These are phyloP conservation scores for Oncorhynchus tshawytscha DNA, from an alignment of 2,113 vertebrate species.

Conservation along the genomic window DNA sequence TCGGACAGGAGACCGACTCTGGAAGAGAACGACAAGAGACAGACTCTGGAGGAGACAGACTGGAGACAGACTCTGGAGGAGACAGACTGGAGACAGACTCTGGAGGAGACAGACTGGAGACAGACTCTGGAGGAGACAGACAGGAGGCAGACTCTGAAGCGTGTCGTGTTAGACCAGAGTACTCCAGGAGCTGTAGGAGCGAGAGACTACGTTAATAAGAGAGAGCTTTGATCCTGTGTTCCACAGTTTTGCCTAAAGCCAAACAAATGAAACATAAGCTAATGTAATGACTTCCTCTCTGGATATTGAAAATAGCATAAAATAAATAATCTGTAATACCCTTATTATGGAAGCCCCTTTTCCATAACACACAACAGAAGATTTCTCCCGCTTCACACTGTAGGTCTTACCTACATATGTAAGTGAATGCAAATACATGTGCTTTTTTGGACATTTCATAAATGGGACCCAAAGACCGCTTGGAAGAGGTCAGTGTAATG, in stretches of 20 bases:
- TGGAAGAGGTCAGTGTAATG: neutral
- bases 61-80: too few species aligned
- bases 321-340: neutral
- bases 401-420: too few species aligned
- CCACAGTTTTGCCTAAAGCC: slow-evolving; percentile 25
- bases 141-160: neutral
- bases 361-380: neutral
- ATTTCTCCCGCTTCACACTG: too few species aligned
- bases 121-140: too few species aligned
- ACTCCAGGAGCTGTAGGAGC: neutral
- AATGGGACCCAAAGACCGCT: neutral
- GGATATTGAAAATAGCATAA: neutral
- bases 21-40: too few species aligned
- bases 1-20: too few species aligned
- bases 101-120: too few species aligned
- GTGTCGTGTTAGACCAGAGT: neutral
- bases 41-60: too few species aligned
- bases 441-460: neutral
- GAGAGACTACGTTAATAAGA: neutral
- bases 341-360: neutral
- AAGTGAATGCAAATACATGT: neutral
- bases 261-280: neutral
- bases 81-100: too few species aligned
- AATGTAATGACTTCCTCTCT: slow-evolving; percentile 5
- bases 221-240: slow-evolving; percentile 25